These are phyloP conservation scores for Hylyphantes graminicola DNA, from an alignment of 1,140 invertebrate genomes.

Conservation along the genomic window DNA sequence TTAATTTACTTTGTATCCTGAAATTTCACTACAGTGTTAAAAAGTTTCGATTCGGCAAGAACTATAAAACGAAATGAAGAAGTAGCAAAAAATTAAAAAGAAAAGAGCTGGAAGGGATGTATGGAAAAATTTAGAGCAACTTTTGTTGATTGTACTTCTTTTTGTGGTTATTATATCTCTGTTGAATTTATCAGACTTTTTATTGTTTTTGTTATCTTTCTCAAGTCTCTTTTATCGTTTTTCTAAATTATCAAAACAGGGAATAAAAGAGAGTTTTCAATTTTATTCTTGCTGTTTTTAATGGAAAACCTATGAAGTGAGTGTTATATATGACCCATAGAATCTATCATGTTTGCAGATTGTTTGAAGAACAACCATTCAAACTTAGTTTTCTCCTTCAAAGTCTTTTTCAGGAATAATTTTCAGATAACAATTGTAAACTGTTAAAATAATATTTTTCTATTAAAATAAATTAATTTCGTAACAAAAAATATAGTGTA, in stretches of 20 bases:
- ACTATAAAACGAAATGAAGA: constrained; percentile 44
- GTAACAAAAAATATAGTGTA: no score
- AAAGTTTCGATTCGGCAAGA: constrained; percentile 44
- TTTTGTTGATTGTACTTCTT: constrained; percentile 46
- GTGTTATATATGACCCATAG: no score
- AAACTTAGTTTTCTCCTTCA: no score
- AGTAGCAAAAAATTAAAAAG: background rate
- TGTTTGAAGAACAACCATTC: no score
- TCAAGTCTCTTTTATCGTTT: constrained; percentile 5
- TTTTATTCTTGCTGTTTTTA: no score
- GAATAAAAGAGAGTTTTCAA: no score
- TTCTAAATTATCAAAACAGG: background rate
- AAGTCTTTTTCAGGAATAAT: no score
- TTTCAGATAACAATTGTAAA: no score
- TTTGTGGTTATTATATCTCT: constrained; percentile 40
- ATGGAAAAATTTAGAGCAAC: constrained; percentile 8
- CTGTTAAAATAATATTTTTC: no score
- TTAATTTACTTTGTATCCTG: constrained; percentile 2
- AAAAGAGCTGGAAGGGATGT: background rate
- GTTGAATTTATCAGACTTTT: constrained; percentile 41
- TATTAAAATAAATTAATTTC: no score
- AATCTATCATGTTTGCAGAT: no score
- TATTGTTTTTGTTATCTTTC: background rate
- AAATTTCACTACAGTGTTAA: constrained; percentile 44
- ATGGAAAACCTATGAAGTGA: no score